These are phyloP conservation scores for Agrypnus murinus DNA, from an alignment of 2,888 invertebrate genomes.

Conservation along the genomic window DNA sequence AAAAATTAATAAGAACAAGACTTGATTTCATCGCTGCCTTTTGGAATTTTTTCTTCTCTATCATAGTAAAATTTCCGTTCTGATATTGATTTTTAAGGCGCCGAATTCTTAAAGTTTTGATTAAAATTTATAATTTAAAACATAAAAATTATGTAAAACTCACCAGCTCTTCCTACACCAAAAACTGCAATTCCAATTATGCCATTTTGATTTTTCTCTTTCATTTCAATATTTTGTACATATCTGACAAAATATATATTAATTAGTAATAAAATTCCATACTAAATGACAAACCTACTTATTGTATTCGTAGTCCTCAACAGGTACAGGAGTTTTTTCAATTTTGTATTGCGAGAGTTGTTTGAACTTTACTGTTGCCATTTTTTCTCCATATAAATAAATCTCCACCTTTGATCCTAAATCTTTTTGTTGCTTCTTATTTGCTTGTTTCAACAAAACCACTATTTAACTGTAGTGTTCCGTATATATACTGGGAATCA, in stretches of 20 bases:
- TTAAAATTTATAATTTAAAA: not conserved
- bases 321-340: not conserved
- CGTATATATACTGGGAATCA: too few relatives aligned
- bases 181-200: slow-evolving; percentile 74
- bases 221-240: slow-evolving; percentile 68
- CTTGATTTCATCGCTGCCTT: not conserved
- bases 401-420: too few relatives aligned
- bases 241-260: slow-evolving; percentile 65
- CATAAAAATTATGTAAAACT: slow-evolving; percentile 8
- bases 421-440: too few relatives aligned
- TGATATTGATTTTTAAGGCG: too few relatives aligned
- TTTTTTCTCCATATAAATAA: not conserved
- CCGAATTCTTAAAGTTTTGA: too few relatives aligned
- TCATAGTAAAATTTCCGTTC: too few relatives aligned
- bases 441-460: too few relatives aligned
- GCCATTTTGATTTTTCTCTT: slow-evolving; percentile 61
- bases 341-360: slow-evolving; percentile 15
- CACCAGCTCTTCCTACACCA: slow-evolving; percentile 76
- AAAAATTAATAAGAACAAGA: too few relatives aligned
- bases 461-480: too few relatives aligned
- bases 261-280: not conserved
- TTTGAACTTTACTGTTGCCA: slow-evolving; percentile 27
- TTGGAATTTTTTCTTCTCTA: not conserved
- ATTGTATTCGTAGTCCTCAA: slow-evolving; percentile 42
- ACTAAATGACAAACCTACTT: slow-evolving; percentile 67